A percentile compares a stretch with the other conserved stretches of the same genome.
These are phyloP conservation scores for Aphelenchoides fujianensis DNA, from an alignment of 1,140 invertebrate genomes.

Conservation along the genomic window DNA sequence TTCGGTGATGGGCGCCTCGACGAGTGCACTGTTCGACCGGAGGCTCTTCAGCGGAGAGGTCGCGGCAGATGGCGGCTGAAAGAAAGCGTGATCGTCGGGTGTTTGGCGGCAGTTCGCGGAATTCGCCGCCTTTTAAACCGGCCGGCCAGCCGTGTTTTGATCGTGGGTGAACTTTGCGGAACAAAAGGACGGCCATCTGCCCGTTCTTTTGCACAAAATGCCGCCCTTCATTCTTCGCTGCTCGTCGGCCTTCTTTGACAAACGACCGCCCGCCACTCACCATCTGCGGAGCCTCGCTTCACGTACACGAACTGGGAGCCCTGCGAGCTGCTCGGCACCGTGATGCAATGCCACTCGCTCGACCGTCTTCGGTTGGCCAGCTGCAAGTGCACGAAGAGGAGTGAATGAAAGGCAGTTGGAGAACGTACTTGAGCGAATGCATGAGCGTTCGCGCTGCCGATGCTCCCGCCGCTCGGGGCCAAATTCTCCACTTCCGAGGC, in stretches of 20 bases:
- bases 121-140: background rate
- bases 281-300: slow-evolving; percentile 61
- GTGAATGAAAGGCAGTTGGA: too few relatives aligned
- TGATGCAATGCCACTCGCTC: slow-evolving; percentile 61
- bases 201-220: background rate
- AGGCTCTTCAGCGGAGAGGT: slow-evolving; percentile 44
- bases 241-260: too few relatives aligned
- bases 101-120: background rate
- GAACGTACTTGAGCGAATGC: slow-evolving; percentile 13
- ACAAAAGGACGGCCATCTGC: background rate
- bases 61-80: slow-evolving; percentile 48
- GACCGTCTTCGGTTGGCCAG: slow-evolving; percentile 43
- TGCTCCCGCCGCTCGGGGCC: slow-evolving; percentile 11
- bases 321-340: slow-evolving; percentile 54
- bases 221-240: too few relatives aligned
- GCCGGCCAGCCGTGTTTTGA: background rate
- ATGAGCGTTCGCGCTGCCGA: slow-evolving; percentile 7
- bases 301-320: slow-evolving; percentile 60
- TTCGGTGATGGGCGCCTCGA: slow-evolving; percentile 52
- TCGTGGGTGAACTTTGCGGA: background rate
- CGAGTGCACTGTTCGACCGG: slow-evolving; percentile 47
- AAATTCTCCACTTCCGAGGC: slow-evolving; percentile 13
- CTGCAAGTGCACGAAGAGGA: too few relatives aligned
- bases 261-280: slow-evolving; percentile 47
- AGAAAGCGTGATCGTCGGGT: background rate